Evolutionary conservation across 2,113 vertebrate genomes (phyloP), one percentile per base, ranked within the genome.

Genomic region (Tachysurus vachellii): DNA sequence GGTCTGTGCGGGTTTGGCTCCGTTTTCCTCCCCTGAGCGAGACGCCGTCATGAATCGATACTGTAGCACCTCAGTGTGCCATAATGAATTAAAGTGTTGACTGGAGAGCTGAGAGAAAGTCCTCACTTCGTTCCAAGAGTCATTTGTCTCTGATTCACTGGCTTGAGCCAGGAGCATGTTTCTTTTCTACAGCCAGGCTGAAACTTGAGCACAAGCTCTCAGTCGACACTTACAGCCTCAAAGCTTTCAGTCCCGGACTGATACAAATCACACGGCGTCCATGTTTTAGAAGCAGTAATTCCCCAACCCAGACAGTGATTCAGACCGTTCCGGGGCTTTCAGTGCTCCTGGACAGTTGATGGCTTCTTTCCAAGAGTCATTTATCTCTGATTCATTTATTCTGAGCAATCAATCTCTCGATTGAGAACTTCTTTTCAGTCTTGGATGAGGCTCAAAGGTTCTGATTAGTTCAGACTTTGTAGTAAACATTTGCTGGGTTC

Each of bases 401-500:
- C 31, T 36, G 77, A 80, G 28, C 77, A 80, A 80, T 61, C 79
- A 61, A 26, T 56, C 79, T 81, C 79, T 61, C 56, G 26, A 59
- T 59, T 81, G 56, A 81, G 79, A 61, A 56, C 79, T 59, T 81
- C 21, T 42, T 81, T 44, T 75, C 47, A 70, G 87, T 84, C 70
- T 71, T 76, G 59, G 36, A 26, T 16, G 1, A 44, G 71, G 57
- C 57, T 47, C 61, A 31, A 81, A 62, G 31, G 12, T 73, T 47
- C 19, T 86, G 75, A 54, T 61, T 28, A 44, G 61, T 50, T 97
- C 96, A 99, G 94, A 99, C 98, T 94, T 99, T 99, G 94, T 99
- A 99, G 95, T 99, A 99, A 94, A 99, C 95, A 94, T 99, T 99
- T 91, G 98, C 97, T 47, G 98, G 98, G 89, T 94, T 99, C 94